Evolutionary conservation across 2,888 invertebrate species (phyloP).

Genomic region (Cepaea hortensis): DNA sequence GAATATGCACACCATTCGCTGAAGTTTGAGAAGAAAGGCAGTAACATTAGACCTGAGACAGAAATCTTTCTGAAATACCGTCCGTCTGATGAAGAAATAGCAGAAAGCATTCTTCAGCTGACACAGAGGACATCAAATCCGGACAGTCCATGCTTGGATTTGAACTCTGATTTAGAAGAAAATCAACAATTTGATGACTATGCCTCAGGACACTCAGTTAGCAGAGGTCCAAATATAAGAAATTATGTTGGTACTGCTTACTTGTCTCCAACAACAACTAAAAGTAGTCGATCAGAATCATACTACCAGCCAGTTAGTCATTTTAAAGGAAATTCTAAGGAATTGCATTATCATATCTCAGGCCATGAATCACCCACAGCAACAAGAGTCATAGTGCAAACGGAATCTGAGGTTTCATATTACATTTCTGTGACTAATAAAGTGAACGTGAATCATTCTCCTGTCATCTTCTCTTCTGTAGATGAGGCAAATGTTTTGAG

Average conservation of each 20-base stretch:
- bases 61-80: conserved; percentile 10
- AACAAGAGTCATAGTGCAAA: neutral
- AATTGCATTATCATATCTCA: no score
- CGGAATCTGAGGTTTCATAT: neutral
- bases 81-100: conserved; percentile 40
- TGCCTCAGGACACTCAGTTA: neutral
- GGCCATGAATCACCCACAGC: no score
- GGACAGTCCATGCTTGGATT: conserved; percentile 39
- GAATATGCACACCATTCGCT: neutral
- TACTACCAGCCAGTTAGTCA: neutral
- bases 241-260: neutral
- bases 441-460: neutral
- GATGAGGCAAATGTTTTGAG: neutral
- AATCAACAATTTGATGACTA: neutral
- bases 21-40: neutral
- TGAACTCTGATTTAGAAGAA: neutral
- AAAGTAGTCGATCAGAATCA: neutral
- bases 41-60: neutral
- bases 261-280: neutral
- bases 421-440: neutral
- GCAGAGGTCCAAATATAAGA: neutral
- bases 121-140: conserved; percentile 32
- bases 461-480: neutral
- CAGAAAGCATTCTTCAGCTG: conserved; percentile 24
- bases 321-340: no score